These are phyloP conservation scores for Xiphias gladius DNA, from an alignment of 2,113 vertebrate genomes.

Conservation along the genomic window DNA sequence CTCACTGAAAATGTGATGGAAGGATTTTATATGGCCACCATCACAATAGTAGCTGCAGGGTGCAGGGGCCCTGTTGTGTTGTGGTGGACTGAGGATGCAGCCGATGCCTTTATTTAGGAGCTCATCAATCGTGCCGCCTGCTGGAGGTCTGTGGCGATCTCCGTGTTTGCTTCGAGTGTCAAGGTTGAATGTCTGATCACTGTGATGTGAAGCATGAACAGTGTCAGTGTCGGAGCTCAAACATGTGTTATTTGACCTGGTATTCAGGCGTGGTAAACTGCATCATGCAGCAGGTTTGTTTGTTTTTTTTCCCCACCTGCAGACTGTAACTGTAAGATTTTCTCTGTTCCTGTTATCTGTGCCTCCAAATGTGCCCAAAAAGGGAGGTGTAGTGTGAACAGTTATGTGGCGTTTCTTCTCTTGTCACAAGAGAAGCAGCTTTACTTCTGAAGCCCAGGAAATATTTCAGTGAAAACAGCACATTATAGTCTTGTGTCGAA, in stretches of 20 bases:
- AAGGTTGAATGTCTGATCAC: constrained; percentile 47
- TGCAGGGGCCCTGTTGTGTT: constrained; percentile 8
- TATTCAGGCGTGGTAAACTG: not conserved
- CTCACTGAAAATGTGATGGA: not conserved
- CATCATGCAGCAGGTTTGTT: constrained; percentile 2
- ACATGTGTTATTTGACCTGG: constrained; percentile 14
- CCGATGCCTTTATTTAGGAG: constrained; percentile 46
- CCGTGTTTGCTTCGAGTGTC: constrained; percentile 55
- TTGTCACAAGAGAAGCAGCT: not conserved
- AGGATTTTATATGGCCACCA: not conserved
- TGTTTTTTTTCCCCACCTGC: constrained; percentile 21
- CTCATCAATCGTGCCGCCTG: constrained; percentile 67
- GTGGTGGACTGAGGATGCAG: constrained; percentile 30
- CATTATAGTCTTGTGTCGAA: not conserved
- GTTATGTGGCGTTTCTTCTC: not conserved
- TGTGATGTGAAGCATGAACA: constrained; percentile 43
- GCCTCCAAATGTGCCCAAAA: not conserved
- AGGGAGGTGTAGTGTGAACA: not conserved
- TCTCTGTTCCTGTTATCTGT: not conserved
- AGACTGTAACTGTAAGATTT: not conserved
- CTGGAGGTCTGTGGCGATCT: constrained; percentile 42
- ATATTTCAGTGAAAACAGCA: not conserved
- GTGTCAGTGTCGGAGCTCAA: constrained; percentile 1
- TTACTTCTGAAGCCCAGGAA: not conserved
- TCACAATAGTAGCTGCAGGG: constrained; percentile 27